Evolutionary conservation across 2,113 vertebrate species (phyloP), one percentile per base, ranked within the genome.

Genomic region (Embiotoca jacksoni): DNA sequence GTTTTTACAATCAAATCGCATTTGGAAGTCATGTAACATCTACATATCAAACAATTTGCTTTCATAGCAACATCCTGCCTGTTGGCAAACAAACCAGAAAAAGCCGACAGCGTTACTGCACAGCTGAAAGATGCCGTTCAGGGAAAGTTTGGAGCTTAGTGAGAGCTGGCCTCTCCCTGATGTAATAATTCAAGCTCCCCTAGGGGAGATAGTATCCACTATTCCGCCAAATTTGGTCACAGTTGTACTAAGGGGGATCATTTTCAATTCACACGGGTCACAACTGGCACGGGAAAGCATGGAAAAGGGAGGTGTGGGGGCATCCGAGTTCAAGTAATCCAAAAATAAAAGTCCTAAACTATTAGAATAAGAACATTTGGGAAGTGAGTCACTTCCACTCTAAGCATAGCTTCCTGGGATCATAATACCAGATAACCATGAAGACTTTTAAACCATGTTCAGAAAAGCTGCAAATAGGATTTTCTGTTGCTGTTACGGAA

Each of bases 201-300:
- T 47, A n/a, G 70, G 89, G 88, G 91, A 93, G 91, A 94, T 83
- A 86, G 3, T 89, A 83, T 93, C 94, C 93, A 78, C 37, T 68
- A 68, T 74, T 80, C 76, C 93, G 94, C 95, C 96, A 96, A 96
- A 97, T 97, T 97, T 96, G 96, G 96, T 96, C 94, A 96, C 88
- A 89, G 92, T 88, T 94, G 93, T 94, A 94, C 72, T 91, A 74
- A 23, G 73, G 90, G 76, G 80, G 82, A 81, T 82, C 3, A 94
- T 95, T 96, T 96, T 95, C 93, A 95, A 96, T 95, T 94, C 92
- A 91, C 84, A 87, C 91, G 92, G 95, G 93, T 95, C 94, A 95
- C 93, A 93, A 93, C n/a, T 95, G 94, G 94, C 93, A 95, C 90
- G 81, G 92, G 83, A 95, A 90, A 89, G 91, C 81, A 94, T 89